A percentile compares a stretch with the other conserved stretches of the same genome.
Evolutionary conservation across 2,113 vertebrate species (phyloP).

Genomic region (Siniperca chuatsi): DNA sequence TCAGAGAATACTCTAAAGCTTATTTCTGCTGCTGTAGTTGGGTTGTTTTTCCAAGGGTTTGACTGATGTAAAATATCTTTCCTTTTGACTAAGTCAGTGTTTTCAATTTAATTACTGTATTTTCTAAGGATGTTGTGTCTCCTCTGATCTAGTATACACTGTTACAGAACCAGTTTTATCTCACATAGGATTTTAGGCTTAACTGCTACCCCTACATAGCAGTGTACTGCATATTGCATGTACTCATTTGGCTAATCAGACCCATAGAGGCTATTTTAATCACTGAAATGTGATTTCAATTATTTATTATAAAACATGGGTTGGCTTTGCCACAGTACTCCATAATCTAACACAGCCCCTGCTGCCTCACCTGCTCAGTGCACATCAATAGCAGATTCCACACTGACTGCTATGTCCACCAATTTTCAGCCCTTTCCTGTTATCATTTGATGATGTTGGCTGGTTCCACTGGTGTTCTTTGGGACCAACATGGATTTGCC

Average conservation of each 20-base stretch:
- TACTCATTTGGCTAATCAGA: neutral
- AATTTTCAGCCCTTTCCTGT: neutral
- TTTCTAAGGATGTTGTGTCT: neutral
- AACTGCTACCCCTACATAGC: neutral
- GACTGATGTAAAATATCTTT: neutral
- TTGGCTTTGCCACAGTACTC: neutral
- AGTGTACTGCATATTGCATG: neutral
- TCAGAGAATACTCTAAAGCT: slow-evolving; percentile 4
- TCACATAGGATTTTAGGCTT: neutral
- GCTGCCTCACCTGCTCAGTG: neutral
- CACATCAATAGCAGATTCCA: neutral
- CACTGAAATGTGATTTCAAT: too few relatives aligned
- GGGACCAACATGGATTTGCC: neutral
- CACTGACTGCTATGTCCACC: neutral
- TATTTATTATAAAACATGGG: neutral
- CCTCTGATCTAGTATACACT: neutral
- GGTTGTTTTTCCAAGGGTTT: slow-evolving; percentile 1
- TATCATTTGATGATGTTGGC: neutral
- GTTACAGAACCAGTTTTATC: neutral
- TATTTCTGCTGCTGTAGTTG: slow-evolving; percentile 29
- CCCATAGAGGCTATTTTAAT: neutral
- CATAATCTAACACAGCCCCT: neutral
- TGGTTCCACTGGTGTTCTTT: neutral
- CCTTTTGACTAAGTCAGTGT: slow-evolving; percentile 9
- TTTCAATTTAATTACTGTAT: neutral